phyloP scores from a whole-genome alignment of 37 sponge, comb jelly and placozoan genomes.

The Halichondria panicea region DNA sequence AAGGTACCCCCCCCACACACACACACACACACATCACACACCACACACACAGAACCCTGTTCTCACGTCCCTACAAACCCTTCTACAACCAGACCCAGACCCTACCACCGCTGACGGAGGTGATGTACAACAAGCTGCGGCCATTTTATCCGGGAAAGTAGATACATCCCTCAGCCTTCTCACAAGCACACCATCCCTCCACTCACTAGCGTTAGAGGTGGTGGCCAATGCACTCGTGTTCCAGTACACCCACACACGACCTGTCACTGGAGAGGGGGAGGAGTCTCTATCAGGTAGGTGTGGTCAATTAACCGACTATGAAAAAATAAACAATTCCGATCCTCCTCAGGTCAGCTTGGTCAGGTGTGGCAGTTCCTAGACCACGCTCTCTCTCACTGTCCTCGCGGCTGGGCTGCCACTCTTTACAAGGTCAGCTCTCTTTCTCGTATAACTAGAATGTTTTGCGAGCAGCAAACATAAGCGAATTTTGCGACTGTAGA shows the following conservation, averaged over 20 bases:
- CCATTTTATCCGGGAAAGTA: conserved; percentile 28
- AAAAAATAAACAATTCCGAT: too few species aligned
- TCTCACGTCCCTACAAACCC: conserved; percentile 12
- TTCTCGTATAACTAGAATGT: too few species aligned
- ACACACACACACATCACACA: too few species aligned
- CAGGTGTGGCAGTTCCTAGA: conserved; percentile 7
- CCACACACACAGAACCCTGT: conserved; percentile 25
- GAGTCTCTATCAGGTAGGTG: too few species aligned
- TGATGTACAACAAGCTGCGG: not conserved
- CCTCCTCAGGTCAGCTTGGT: too few species aligned
- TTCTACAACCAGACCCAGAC: conserved; percentile 35
- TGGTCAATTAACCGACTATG: too few species aligned
- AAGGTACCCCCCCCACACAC: too few species aligned
- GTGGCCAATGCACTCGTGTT: conserved; percentile 20
- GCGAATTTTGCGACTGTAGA: not conserved
- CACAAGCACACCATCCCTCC: conserved; percentile 30
- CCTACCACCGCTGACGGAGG: not conserved
- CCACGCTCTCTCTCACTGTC: conserved; percentile 10
- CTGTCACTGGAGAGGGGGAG: too few species aligned
- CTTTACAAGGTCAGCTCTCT: conserved; percentile 31
- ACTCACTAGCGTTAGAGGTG: conserved; percentile 46
- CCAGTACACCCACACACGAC: conserved; percentile 9
- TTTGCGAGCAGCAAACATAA: too few species aligned
- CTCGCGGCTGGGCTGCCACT: conserved; percentile 23
- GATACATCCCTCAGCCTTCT: conserved; percentile 9